Base-by-base conservation (phyloP, 2,888 invertebrate species). In the Clepsis dumicolana region DNA sequence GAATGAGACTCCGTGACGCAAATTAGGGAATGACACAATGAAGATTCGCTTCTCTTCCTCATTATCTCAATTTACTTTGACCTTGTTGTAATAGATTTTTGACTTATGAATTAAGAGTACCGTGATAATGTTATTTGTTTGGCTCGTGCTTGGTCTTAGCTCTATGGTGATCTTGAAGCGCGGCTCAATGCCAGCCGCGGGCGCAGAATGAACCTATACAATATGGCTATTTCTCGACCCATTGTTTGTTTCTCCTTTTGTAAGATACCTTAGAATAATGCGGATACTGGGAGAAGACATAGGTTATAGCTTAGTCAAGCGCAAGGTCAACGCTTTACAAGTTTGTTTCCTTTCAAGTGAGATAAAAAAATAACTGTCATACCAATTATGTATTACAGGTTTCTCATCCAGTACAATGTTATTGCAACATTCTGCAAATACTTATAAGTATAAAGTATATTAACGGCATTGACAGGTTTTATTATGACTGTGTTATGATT, bases 201-300 rank as follows among this genome's bases (percentile, higher is more conserved):
- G 60, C 66, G 63, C 68, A 32, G 52, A 32, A 25, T 57, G 41
- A 52, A 59, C 32, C 44, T n/a, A 64, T 60, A 67, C 59, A 63
- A 64, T 70, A 64, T 63, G 59, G 57, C 65, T 56, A 38, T 69
- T 67, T 67, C 56, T 60, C 64, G 70, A 64, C 63, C 52, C 54
- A 53, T 70, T 70, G 70, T 67, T 70, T 64, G 67, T 67, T 65
- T 69, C 69, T 69, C 60, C 65, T 64, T 69, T 69, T 69, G 65
- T 64, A 60, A 68, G 38, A 64, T 35, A 52, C 41, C 53, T 44
- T 52, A 64, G 68, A 68, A 68, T 68, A 68, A 68, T 59, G 64
- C 68, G 64, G 68, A 68, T 68, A 64, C 52, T 50, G n/a, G 32
- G 52, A 48, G 66, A 56, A 52, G 63, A 59, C 59, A 53, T 64